phyloP scores from a whole-genome alignment of 2,113 vertebrate species.

The Oryzias woworae region DNA sequence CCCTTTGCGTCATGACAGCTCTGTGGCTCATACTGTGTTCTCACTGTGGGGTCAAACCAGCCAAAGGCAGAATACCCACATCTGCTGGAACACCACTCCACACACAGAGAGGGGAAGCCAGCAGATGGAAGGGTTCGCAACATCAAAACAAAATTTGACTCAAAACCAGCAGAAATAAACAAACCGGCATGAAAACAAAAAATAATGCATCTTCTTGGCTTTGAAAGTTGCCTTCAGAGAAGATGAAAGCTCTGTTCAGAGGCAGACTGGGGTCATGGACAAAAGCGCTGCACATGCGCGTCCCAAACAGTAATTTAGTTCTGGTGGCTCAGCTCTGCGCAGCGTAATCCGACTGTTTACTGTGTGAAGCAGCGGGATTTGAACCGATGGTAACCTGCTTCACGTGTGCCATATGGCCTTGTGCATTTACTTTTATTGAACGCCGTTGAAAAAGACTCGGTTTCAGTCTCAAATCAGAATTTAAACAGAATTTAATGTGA shows the following conservation, averaged over 20 bases:
- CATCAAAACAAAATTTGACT: neutral
- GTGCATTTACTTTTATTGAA: neutral
- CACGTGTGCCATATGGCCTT: constrained; percentile 1
- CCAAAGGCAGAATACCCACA: neutral
- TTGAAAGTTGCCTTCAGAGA: constrained; percentile 15
- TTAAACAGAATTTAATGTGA: too few species aligned
- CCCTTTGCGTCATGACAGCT: too few species aligned
- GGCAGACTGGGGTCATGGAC: constrained; percentile 57
- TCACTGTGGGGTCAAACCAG: too few species aligned
- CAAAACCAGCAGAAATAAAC: constrained; percentile 6
- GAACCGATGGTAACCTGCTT: constrained; percentile 1
- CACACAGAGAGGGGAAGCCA: neutral
- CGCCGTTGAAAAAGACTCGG: neutral
- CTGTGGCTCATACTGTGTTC: too few species aligned
- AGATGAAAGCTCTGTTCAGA: constrained; percentile 31
- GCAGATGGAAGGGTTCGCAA: constrained; percentile 1
- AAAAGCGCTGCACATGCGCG: constrained; percentile 17
- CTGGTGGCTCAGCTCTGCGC: constrained; percentile 9
- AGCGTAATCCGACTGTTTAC: constrained; percentile 48
- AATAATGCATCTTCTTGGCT: constrained; percentile 11
- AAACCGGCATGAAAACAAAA: constrained; percentile 1
- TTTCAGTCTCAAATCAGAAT: neutral
- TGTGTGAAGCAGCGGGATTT: constrained; percentile 9
- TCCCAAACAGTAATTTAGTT: constrained; percentile 17
- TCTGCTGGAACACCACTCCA: neutral